These are phyloP conservation scores for Drosophila demipolita DNA, from an alignment of 2,888 invertebrate genomes.

Conservation along the genomic window DNA sequence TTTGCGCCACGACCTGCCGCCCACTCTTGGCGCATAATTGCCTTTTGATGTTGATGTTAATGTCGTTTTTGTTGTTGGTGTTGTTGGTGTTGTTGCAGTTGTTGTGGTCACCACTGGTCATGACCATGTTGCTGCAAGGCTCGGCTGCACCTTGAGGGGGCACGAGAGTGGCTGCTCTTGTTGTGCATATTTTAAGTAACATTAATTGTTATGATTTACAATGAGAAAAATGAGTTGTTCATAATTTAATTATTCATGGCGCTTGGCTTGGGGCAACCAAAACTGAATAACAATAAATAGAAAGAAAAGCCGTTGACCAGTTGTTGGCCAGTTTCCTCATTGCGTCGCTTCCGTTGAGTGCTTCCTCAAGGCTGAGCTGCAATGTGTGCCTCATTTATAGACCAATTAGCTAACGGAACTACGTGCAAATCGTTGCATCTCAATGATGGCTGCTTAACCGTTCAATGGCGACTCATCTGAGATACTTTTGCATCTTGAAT, in stretches of 20 bases:
- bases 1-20: constrained; percentile 23
- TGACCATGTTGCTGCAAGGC: constrained; percentile 38
- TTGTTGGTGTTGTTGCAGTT: constrained; percentile 10
- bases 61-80: constrained; percentile 25
- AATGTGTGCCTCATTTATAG: constrained; percentile 35
- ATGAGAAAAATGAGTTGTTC: constrained; percentile 65
- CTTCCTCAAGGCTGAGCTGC: constrained; percentile 22
- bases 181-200: constrained; percentile 57
- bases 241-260: constrained; percentile 74
- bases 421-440: constrained; percentile 80
- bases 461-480: constrained; percentile 52
- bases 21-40: constrained; percentile 62
- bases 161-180: neutral
- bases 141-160: neutral
- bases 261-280: constrained; percentile 17
- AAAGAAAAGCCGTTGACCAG: neutral
- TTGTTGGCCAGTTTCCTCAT: constrained; percentile 29
- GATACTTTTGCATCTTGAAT: constrained; percentile 66
- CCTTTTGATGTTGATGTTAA: constrained; percentile 62
- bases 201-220: constrained; percentile 81
- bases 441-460: constrained; percentile 56
- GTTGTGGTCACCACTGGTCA: constrained; percentile 36
- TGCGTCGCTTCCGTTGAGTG: constrained; percentile 39
- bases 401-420: constrained; percentile 79
- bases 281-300: neutral